Evolutionary conservation across 2,113 vertebrate genomes (phyloP), one percentile per base, ranked within the genome.

Genomic region (Sinocyclocheilus anshuiensis): DNA sequence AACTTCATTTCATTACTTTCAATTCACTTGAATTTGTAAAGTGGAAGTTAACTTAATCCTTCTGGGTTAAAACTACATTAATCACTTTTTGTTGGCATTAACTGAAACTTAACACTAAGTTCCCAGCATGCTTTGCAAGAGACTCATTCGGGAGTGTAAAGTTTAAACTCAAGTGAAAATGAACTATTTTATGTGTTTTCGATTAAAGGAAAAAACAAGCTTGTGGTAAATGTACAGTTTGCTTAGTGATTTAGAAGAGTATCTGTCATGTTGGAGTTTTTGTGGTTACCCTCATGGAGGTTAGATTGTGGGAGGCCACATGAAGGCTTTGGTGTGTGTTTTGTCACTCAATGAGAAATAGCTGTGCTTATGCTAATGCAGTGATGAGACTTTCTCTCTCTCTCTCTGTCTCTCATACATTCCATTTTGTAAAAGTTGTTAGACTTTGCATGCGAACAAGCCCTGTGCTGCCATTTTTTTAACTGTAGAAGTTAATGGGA

Each of bases 291-390:
- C 1, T 24, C 12, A 18, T 20, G 33, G 72, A 24, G 72, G 39
- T 45, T 45, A 75, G 39, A 11, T 15, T 75, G 39, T 48, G 69
- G 63, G 69, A 0, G 1, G 33, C 33, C 69, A 72, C 18, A 72
- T 72, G 39, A 48, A 75, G 39, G 39, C 11, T 48, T 22, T 48
- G 39, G 72, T 75, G 22, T 74, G 36, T 48, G 39, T 75, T 75
- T 24, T 75, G 72, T 75, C 72, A 75, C 42, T 48, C 39, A 75
- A 45, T 75, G 72, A 75, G 5, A 75, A 48, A 24, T 15, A 75
- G 69, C 33, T 36, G 69, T 72, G 63, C 63, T 67, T 29, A 29
- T 29, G 13, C 18, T 9, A 72, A 1, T 4, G 16, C 69, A 36
- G 18, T 39, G n/a, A 26, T 26, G 11, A 65, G 61, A 4, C 61